A percentile compares a stretch with the other conserved stretches of the same genome.
Conservation (phyloP, 2,113 vertebrate species). For the Petaurus breviceps region DNA sequence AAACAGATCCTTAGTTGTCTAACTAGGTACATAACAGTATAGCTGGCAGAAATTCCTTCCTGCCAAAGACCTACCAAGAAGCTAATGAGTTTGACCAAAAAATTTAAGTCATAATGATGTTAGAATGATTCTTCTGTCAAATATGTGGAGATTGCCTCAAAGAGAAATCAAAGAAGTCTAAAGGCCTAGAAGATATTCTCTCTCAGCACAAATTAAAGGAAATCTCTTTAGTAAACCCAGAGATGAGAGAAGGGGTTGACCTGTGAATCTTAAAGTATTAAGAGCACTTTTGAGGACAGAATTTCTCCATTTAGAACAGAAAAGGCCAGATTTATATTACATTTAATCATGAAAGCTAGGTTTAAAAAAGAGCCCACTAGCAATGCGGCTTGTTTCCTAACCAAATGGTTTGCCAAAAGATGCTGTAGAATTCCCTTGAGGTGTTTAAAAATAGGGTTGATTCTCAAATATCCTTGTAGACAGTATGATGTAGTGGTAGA, state of each 20-base stretch:
- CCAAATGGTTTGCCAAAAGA: neutral
- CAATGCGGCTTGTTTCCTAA: neutral
- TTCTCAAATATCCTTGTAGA: neutral
- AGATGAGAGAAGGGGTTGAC: conserved; percentile 20
- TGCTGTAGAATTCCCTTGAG: neutral
- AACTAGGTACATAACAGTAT: too few relatives aligned
- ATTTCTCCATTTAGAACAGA: conserved; percentile 18
- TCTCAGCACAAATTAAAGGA: conserved; percentile 2
- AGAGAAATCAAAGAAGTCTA: neutral
- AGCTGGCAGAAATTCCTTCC: neutral
- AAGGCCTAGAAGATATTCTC: neutral
- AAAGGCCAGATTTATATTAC: neutral
- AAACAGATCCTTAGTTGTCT: neutral
- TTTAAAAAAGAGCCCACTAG: neutral
- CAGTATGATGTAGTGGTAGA: neutral
- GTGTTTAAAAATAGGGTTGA: neutral
- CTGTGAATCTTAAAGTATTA: conserved; percentile 4
- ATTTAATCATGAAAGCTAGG: neutral
- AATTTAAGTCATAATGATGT: neutral
- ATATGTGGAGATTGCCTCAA: neutral
- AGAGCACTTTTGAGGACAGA: conserved; percentile 17
- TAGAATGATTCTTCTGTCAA: neutral
- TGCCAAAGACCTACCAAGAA: neutral
- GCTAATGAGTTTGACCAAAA: neutral
- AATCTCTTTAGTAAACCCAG: neutral